These are phyloP conservation scores for Crossaster papposus DNA, from an alignment of 53 echinoderm and acorn worm genomes.

Conservation along the genomic window DNA sequence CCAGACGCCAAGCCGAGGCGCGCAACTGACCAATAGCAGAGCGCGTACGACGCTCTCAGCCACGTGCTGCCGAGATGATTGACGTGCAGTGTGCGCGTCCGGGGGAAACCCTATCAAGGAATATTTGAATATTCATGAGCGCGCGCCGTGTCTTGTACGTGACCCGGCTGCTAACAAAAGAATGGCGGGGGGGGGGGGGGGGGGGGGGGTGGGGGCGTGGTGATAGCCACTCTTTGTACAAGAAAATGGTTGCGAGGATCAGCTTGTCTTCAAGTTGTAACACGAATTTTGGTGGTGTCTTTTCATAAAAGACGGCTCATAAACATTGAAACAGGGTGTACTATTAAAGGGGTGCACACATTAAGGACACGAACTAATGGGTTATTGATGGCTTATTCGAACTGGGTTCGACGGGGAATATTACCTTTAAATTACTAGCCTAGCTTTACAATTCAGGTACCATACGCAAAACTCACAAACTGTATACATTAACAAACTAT, in stretches of 20 bases:
- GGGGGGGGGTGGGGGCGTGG: slow-evolving; percentile 54
- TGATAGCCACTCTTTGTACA: neutral
- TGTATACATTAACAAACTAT: neutral
- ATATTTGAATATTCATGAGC: neutral
- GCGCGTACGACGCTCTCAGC: neutral
- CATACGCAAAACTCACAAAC: neutral
- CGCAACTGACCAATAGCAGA: slow-evolving; percentile 22
- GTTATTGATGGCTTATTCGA: neutral
- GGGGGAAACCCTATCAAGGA: neutral
- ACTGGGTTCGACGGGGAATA: neutral
- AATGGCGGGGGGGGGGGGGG: slow-evolving; percentile 25
- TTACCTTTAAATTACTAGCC: neutral
- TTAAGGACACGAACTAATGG: neutral
- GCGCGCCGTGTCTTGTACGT: neutral
- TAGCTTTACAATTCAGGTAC: neutral
- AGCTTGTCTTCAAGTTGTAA: slow-evolving; percentile 47
- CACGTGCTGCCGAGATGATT: slow-evolving; percentile 50
- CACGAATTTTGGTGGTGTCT: slow-evolving; percentile 29
- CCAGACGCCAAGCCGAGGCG: slow-evolving; percentile 50
- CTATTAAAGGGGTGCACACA: neutral
- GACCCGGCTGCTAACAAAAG: slow-evolving; percentile 35
- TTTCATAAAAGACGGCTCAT: neutral
- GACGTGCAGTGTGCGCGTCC: slow-evolving; percentile 4
- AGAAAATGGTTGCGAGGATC: neutral
- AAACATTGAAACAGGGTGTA: slow-evolving; percentile 15